Evolutionary conservation across 2,888 invertebrate genomes (phyloP).

Genomic region (Euplexia lucipara): DNA sequence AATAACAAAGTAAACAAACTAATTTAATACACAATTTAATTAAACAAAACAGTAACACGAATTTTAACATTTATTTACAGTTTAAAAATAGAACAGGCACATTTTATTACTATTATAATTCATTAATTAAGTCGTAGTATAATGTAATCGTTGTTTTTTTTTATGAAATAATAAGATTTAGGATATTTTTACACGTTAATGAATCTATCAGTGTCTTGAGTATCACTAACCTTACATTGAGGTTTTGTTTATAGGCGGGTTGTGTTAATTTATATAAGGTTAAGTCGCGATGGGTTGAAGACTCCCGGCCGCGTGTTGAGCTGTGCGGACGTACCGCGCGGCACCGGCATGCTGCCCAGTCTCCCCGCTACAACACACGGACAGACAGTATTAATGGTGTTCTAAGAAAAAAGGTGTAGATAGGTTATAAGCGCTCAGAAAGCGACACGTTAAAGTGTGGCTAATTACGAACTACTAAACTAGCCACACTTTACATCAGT

Average conservation of each 20-base stretch:
- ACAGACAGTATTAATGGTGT: too few species aligned
- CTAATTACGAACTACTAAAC: too few species aligned
- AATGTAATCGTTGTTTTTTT: background rate
- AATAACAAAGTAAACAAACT: too few species aligned
- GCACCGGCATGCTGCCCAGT: constrained; percentile 84
- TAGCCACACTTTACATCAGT: too few species aligned
- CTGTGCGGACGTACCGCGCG: constrained; percentile 68
- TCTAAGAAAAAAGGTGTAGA: too few species aligned
- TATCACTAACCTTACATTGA: background rate
- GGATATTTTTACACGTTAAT: background rate
- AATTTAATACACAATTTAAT: background rate
- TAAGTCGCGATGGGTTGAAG: constrained; percentile 75
- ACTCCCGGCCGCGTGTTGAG: constrained; percentile 81
- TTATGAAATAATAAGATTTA: constrained; percentile 1
- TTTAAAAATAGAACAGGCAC: constrained; percentile 41
- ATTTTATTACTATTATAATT: constrained; percentile 26
- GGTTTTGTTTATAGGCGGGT: too few species aligned
- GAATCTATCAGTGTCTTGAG: too few species aligned
- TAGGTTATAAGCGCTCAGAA: too few species aligned
- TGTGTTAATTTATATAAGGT: constrained; percentile 66
- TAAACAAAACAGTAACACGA: constrained; percentile 16
- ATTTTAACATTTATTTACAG: constrained; percentile 51
- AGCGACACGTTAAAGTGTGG: too few species aligned
- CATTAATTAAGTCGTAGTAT: constrained; percentile 12
- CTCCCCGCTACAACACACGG: constrained; percentile 32